Evolutionary conservation across 53 echinoderm and acorn worm genomes (phyloP), one percentile per base, ranked within the genome.

Genomic region (Patiria pectinifera): DNA sequence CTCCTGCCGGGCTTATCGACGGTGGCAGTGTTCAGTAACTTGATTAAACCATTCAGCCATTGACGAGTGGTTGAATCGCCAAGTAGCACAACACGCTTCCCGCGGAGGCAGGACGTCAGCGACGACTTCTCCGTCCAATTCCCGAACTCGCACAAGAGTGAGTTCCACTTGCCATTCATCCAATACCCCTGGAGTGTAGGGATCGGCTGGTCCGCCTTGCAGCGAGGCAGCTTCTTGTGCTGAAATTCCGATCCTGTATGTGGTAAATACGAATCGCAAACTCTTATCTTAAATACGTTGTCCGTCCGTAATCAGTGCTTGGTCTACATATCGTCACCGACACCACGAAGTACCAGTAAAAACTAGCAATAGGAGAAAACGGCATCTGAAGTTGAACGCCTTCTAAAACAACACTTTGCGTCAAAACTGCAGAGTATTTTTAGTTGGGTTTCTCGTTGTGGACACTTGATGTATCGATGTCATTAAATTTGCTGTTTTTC

Each of bases 161-260:
- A 92, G 18, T 90, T 23, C 89, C 93, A 95, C 24, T 59, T 82
- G 71, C 74, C 92, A 16, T 69, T 53, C 12, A 80, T 84, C 95
- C 95, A 95, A 69, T 88, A 95, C 0, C 93, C 95, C 48, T 95
- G 93, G 11, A 82, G 76, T 21, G 69, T 45, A 60, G 85, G 53
- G 5, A 48, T 75, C 5, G 82, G 25, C 18, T 71, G 45, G 88
- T 92, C 85, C 22, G 93, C 70, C 53, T 71, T 75, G 66, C 92
- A 94, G 3, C 83, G 60, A 7, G 15, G 83, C 4, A 82, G 83
- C n/a, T 81, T 35, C 0, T 35, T 45, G 48, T 3, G 16, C 16
- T 4, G 83, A 24, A 82, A 58, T 25, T 5, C 12, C 9, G 83
- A 58, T 4, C 83, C 83, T 82, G 47, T 14, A 11, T 1, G 15